Base-by-base conservation (phyloP, 2,797 vertebrate species). In the Telmatherina bonti region DNA sequence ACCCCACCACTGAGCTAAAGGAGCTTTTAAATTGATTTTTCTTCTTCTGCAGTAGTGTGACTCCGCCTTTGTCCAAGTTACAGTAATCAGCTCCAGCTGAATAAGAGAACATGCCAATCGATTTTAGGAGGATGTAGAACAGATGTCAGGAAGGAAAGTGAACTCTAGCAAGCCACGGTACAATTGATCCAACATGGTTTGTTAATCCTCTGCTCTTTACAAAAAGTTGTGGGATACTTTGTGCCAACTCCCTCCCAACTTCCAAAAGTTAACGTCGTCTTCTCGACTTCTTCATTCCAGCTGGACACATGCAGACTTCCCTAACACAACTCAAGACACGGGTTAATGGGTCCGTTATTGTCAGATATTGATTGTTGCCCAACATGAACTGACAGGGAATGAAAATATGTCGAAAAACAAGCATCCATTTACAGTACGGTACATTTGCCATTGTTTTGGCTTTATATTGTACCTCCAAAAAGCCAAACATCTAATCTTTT, bases 1-100 rank as follows among this genome's bases (percentile, higher is more conserved):
- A 80, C 47, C 83, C 72, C 71, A 78, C 30, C 54, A n/a, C 43
- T 41, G 49, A 27, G 35, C 35, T 62, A 47, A 77, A 82, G 72
- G 1, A 53, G 36, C n/a, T 70, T 81, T 72, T 24, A 41, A 72
- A 62, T n/a, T 5, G 70, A 77, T 72, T 67, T 70, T 53, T 62
- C 70, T 53, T 9, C 18, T 43, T n/a, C 16, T 43, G 52, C 65
- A 29, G 47, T 61, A 41, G 26, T n/a, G 11, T 36, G 49, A 52
- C 74, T 81, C 43, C 53, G 43, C 52, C 29, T 29, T 55, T 72
- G 67, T 81, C 72, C 58, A 24, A 63, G 64, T 65, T 7, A 52
- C 49, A 55, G 67, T 62, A 35, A 77, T 76, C 45, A 61, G 62
- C 36, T 33, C 5, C 59, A 43, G 74, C 65, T 69, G 58, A 75